Percentiles rank a stretch among this genome's conserved stretches.
These are phyloP conservation scores for Spheniscus humboldti DNA, from an alignment of 2,797 vertebrate species.

Conservation along the genomic window DNA sequence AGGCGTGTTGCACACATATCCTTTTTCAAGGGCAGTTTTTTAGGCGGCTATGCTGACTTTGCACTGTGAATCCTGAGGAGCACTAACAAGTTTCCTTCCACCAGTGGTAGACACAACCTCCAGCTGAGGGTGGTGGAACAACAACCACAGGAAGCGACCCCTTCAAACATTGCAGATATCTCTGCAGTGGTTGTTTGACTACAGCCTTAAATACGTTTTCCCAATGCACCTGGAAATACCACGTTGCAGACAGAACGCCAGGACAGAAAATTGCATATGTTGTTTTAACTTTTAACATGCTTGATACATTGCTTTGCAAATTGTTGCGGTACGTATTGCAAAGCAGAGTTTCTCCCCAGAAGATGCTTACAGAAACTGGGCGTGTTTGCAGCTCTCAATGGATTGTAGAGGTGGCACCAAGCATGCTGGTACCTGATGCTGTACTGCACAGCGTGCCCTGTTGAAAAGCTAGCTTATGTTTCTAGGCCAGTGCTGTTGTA, in stretches of 20 bases:
- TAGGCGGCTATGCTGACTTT: not conserved
- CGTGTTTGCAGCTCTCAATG: not conserved
- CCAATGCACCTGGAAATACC: not conserved
- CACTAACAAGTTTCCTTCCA: not conserved
- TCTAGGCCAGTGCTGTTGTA: not conserved
- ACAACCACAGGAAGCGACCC: not conserved
- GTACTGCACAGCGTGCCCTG: not conserved
- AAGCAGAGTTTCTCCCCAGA: not conserved
- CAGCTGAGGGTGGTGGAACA: not conserved
- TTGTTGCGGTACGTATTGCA: fast-evolving
- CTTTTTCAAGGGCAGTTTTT: not conserved
- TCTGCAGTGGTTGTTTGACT: not conserved
- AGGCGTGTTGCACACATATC: too few relatives aligned
- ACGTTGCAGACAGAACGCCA: fast-evolving
- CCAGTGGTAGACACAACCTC: not conserved
- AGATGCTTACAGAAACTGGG: not conserved
- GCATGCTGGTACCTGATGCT: not conserved
- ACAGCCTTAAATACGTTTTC: not conserved
- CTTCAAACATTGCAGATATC: not conserved
- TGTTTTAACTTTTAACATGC: not conserved
- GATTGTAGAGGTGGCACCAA: not conserved
- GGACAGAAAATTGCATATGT: not conserved
- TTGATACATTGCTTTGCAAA: not conserved
- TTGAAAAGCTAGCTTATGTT: not conserved
- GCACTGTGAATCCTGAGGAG: not conserved